These are phyloP conservation scores for Campylomormyrus tamandua DNA, from an alignment of 2,113 vertebrate species.

Conservation along the genomic window DNA sequence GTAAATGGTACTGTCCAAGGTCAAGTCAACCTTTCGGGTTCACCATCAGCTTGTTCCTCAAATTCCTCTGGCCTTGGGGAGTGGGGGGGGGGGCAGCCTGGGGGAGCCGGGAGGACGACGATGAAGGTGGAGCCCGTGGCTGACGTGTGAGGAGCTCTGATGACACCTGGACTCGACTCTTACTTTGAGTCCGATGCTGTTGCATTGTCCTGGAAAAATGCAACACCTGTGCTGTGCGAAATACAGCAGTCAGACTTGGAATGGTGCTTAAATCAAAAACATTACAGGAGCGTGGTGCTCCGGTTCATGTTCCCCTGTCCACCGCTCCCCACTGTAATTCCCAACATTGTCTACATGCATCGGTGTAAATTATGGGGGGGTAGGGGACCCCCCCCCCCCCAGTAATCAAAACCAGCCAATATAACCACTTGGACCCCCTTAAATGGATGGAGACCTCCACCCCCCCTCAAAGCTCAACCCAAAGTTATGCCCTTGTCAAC, in stretches of 20 bases:
- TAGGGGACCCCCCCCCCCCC: too few relatives aligned
- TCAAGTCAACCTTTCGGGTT: conserved; percentile 14
- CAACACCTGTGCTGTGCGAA: not conserved
- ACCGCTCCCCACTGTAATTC: not conserved
- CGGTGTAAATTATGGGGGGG: too few relatives aligned
- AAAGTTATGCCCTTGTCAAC: not conserved
- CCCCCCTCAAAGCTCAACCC: not conserved
- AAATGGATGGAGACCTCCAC: not conserved
- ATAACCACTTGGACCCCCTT: not conserved
- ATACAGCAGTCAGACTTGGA: not conserved
- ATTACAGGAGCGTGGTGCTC: not conserved
- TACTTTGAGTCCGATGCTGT: not conserved
- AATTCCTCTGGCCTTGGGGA: not conserved
- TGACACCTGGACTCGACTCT: not conserved
- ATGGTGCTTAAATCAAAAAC: not conserved
- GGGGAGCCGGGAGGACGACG: not conserved
- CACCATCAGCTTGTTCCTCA: conserved; percentile 8
- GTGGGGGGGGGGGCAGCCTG: not conserved
- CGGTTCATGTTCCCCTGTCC: not conserved
- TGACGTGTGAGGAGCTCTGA: not conserved
- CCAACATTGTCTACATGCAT: not conserved
- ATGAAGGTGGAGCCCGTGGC: not conserved
- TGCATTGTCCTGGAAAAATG: not conserved
- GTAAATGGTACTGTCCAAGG: conserved; percentile 14
- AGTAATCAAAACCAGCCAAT: not conserved